Evolutionary conservation across 2,113 vertebrate species (phyloP).

Genomic region (Merops nubicus): DNA sequence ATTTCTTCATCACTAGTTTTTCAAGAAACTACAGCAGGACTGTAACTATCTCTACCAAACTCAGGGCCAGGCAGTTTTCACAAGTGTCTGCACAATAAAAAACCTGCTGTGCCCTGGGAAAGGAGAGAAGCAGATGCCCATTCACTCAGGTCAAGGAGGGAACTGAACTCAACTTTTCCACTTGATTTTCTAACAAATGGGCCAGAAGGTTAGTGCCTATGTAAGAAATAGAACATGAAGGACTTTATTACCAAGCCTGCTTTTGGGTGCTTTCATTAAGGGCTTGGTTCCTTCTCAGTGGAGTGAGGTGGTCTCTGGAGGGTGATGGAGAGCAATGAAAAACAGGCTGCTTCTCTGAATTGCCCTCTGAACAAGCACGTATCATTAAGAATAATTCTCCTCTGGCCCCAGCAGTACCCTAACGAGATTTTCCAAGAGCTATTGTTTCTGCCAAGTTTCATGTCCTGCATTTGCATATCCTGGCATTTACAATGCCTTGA

Average conservation of each 20-base stretch:
- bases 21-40: background rate
- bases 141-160: background rate
- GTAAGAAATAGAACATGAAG: background rate
- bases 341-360: background rate
- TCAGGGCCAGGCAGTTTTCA: background rate
- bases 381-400: background rate
- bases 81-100: background rate
- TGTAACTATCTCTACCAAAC: background rate
- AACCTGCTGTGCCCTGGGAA: background rate
- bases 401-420: background rate
- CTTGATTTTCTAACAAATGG: background rate
- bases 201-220: background rate
- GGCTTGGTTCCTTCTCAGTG: background rate
- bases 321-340: background rate
- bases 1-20: background rate
- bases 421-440: conserved; percentile 23
- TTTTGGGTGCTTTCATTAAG: background rate
- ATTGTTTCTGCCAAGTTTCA: background rate
- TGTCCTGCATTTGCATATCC: background rate
- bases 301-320: background rate
- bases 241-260: background rate
- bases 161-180: background rate
- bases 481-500: background rate
- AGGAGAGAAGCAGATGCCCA: background rate
- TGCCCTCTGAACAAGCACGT: background rate